Percentiles rank a stretch among this genome's conserved stretches.
phyloP scores from a whole-genome alignment of 1,140 invertebrate genomes.

The Drosophila navojoa region DNA sequence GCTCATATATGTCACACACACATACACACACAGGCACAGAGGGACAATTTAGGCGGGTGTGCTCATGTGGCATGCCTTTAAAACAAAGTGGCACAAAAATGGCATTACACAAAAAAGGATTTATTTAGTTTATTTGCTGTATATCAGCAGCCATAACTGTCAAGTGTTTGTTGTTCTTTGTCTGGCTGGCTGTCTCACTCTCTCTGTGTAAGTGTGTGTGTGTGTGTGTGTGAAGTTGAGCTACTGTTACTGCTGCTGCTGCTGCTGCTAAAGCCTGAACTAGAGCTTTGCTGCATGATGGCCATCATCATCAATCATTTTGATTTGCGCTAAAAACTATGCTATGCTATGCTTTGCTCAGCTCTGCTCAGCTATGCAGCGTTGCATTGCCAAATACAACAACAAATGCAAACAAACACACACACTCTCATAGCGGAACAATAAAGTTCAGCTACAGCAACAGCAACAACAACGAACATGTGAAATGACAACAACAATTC shows the following conservation, averaged over 20 bases:
- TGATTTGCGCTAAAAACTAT: constrained; percentile 80
- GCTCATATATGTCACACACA: constrained; percentile 15
- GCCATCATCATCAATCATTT: constrained; percentile 80
- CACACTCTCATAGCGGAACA: constrained; percentile 23
- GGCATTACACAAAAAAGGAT: constrained; percentile 72
- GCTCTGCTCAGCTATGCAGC: constrained; percentile 47
- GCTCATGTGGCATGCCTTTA: constrained; percentile 20
- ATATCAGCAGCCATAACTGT: constrained; percentile 81
- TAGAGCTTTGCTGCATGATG: constrained; percentile 54
- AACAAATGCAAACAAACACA: constrained; percentile 30
- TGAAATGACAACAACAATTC: constrained; percentile 78
- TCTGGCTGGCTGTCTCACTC: background rate
- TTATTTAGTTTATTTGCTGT: constrained; percentile 81
- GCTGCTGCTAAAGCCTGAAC: constrained; percentile 27
- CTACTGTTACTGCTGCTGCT: constrained; percentile 19
- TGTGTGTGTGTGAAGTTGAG: constrained; percentile 13
- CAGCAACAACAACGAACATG: constrained; percentile 48
- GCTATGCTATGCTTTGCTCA: constrained; percentile 63
- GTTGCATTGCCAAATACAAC: constrained; percentile 45
- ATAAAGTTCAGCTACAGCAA: constrained; percentile 61
- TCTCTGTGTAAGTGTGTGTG: constrained; percentile 8
- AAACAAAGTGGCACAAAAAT: constrained; percentile 64
- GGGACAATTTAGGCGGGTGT: constrained; percentile 5
- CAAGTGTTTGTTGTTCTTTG: constrained; percentile 60
- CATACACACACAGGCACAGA: constrained; percentile 3